Base-by-base conservation (phyloP, 2,113 vertebrate species). In the Hemicordylus capensis region DNA sequence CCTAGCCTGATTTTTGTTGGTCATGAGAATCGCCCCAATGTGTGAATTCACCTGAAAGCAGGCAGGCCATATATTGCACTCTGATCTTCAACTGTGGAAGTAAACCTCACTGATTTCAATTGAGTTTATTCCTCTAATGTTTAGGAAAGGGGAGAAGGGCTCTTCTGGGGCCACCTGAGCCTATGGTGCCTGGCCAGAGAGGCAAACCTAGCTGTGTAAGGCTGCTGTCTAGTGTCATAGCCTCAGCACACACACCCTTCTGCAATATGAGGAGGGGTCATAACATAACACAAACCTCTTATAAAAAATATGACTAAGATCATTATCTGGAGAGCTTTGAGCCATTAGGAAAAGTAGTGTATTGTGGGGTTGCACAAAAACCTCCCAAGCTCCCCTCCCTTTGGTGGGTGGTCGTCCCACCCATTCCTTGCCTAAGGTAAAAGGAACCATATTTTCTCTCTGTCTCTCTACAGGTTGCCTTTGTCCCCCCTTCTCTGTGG, bases 381-480 rank as follows among this genome's bases (percentile, higher is more conserved):
- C 28, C 24, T 64, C 61, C 10, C 6, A 42, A 48, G 22, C 15
- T 66, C 14, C 19, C 31, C 69, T 44, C 34, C 34, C 39, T 80
- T 80, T 78, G 42, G 20, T 51, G 37, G 46, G 37, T 69, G 7
- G 19, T 14, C 66, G 20, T 11, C 3, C 59, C 19, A 4, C 24
- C n/a, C 26, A 11, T 31, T n/a, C 7, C 59, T 8, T 37, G n/a
- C 34, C 51, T 1, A 58, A 58, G 63, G 17, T 20, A 58, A 79
- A 78, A 72, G 48, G 39, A 37, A 58, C 64, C 24, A 59, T 44
- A 14, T 20, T 72, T 74, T 46, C 28, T 51, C 9, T 72, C n/a
- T 80, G 37, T 67, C 14, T 77, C 63, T n/a, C 37, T 48, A 12
- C 81, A 83, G 81, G 17, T 74, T 73, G 76, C 81, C 81, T 73